Evolutionary conservation across 2,797 vertebrate genomes (phyloP).

Genomic region (Clarias fuscus): DNA sequence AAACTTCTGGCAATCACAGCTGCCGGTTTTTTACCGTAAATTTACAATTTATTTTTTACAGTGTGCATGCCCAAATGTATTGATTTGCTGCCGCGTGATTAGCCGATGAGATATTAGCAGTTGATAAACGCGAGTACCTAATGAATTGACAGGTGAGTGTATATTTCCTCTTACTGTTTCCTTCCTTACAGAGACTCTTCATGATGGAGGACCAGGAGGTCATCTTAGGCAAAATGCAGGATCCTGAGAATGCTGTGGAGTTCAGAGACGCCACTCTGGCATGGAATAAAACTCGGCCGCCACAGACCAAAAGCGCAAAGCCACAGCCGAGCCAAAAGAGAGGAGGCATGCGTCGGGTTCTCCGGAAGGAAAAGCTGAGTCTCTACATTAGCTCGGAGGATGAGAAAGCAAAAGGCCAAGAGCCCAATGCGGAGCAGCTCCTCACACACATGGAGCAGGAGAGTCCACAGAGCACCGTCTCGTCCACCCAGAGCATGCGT

Average conservation of each 20-base stretch:
- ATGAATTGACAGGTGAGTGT: neutral
- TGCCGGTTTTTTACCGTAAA: too few species aligned
- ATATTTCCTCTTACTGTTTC: neutral
- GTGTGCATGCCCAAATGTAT: too few species aligned
- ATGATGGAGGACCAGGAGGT: conserved; percentile 77
- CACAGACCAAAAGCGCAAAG: neutral
- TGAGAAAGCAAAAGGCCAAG: conserved; percentile 65
- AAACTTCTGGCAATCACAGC: too few species aligned
- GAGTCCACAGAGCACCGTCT: conserved; percentile 80
- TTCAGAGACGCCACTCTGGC: conserved; percentile 76
- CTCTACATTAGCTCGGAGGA: conserved; percentile 71
- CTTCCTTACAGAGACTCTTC: conserved; percentile 74
- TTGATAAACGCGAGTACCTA: too few species aligned
- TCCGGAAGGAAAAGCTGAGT: conserved; percentile 75
- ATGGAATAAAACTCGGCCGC: conserved; percentile 73
- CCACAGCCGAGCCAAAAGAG: conserved; percentile 33
- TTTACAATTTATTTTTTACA: too few species aligned
- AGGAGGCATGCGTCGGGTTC: conserved; percentile 68
- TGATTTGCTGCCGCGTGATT: too few species aligned
- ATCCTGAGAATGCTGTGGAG: conserved; percentile 72
- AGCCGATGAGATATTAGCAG: too few species aligned
- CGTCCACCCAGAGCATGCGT: conserved; percentile 74
- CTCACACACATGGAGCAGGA: conserved; percentile 82
- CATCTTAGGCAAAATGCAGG: conserved; percentile 66
- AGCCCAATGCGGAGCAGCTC: conserved; percentile 70